Evolutionary conservation across 2,888 invertebrate species (phyloP), one percentile per base, ranked within the genome.

Genomic region (Meta bourneti): DNA sequence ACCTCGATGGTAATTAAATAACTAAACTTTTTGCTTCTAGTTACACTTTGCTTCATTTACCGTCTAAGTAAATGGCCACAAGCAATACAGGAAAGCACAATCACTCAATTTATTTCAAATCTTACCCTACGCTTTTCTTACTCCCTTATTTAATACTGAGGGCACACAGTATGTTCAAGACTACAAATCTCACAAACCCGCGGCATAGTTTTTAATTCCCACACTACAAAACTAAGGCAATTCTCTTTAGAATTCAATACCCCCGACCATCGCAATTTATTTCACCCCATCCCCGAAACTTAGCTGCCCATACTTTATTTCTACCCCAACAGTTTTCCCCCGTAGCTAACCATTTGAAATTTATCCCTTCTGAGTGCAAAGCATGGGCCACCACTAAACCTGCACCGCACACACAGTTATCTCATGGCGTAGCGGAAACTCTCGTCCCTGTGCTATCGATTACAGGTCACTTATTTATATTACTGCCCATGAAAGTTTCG

Each of bases 381-480:
- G 34, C n/a, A 34, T 34, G 34, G 71, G 51, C 78, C 78, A 84
- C 71, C 49, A 52, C 52, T 49, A 83, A 83, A 83, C 71, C 51
- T 49, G 4, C 51, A 34, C 34, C 34, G 34, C 34, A 34, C 13
- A 5, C 48, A 9, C 20, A 9, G 20, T 72, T 6, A 72, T 54
- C 20, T 20, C 34, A 52, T 9, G 52, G 77, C 77, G 51, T 49
- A 77, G 52, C 84, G 75, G 61, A 74, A 49, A 61, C 70, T 75
- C 34, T 81, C 19, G 49, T 8, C 86, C 16, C 77, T 74, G 20
- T 20, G 52, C 52, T 88, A 92, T 92, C 88, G 91, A 92, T 92
- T 89, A 92, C 87, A 81, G 80, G 79, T 89, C 80, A 89, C 91
- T 92, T 92, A 92, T 89, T 92, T 89, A 92, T 89, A 89, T 89